A percentile compares a stretch with the other conserved stretches of the same genome.
phyloP scores from a whole-genome alignment of 2,113 vertebrate species.

The Sporophila hypoxantha region DNA sequence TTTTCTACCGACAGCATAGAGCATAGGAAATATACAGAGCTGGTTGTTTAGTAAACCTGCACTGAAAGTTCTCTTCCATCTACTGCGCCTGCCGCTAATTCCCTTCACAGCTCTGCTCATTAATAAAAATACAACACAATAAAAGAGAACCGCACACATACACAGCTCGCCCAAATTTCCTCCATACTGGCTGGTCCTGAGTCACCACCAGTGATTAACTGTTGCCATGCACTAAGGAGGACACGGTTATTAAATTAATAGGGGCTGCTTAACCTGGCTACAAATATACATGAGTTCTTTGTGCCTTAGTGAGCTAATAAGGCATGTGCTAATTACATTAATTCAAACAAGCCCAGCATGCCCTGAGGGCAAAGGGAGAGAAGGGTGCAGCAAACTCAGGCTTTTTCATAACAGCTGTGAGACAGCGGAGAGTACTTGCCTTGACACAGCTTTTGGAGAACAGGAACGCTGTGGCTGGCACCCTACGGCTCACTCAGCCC shows the following conservation, averaged over 20 bases:
- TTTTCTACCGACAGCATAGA: neutral
- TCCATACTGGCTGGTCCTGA: constrained; percentile 1
- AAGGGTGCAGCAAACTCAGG: neutral
- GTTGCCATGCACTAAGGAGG: constrained; percentile 22
- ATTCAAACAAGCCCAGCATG: constrained; percentile 44
- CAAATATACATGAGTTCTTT: constrained; percentile 41
- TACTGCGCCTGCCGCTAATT: neutral
- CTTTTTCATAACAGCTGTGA: neutral
- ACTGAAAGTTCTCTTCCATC: neutral
- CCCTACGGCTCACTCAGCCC: neutral
- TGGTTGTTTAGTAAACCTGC: neutral
- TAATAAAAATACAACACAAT: neutral
- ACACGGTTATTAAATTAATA: constrained; percentile 51
- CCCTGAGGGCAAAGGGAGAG: constrained; percentile 34
- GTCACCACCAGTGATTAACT: constrained; percentile 26
- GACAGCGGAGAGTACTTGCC: neutral
- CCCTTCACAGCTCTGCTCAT: neutral
- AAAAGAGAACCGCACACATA: neutral
- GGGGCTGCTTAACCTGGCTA: constrained; percentile 47
- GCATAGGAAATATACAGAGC: neutral
- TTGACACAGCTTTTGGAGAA: neutral
- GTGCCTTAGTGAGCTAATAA: constrained; percentile 59
- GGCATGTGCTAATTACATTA: constrained; percentile 59
- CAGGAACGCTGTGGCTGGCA: rapidly evolving
- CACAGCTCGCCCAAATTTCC: neutral